Conservation (phyloP, 2,888 invertebrate genomes). For the Drosophila recens region DNA sequence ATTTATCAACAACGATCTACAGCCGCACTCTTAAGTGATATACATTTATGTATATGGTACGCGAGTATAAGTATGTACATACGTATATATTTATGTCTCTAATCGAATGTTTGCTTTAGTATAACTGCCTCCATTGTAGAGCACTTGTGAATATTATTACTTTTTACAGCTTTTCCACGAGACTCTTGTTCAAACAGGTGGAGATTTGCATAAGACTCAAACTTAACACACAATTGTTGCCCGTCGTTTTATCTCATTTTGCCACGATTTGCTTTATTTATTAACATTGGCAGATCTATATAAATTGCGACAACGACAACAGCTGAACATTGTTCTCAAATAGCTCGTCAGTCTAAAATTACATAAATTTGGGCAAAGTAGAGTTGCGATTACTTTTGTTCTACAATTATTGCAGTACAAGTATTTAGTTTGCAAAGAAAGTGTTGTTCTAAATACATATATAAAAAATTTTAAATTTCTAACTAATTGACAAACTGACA, state of each 20-base stretch:
- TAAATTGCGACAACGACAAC: slow-evolving; percentile 10
- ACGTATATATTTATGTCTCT: slow-evolving; percentile 16
- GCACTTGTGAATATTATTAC: slow-evolving; percentile 43
- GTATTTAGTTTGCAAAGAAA: not conserved
- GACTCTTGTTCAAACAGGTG: slow-evolving; percentile 47
- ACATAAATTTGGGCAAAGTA: not conserved
- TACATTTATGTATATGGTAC: slow-evolving; percentile 3
- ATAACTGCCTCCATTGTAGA: slow-evolving; percentile 27
- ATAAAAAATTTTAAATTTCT: not conserved
- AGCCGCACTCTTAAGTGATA: slow-evolving; percentile 7
- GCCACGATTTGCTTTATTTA: slow-evolving; percentile 21
- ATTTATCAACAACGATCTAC: slow-evolving; percentile 49
- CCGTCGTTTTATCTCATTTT: slow-evolving; percentile 9
- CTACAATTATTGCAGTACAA: not conserved
- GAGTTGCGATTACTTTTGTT: not conserved
- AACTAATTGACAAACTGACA: too few species aligned
- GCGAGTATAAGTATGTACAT: not conserved
- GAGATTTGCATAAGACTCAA: slow-evolving; percentile 32
- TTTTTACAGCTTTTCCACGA: slow-evolving; percentile 47
- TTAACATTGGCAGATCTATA: slow-evolving; percentile 32
- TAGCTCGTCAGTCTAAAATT: not conserved
- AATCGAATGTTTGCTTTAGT: slow-evolving; percentile 42
- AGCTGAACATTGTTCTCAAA: slow-evolving; percentile 1
- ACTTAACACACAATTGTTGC: slow-evolving; percentile 24
- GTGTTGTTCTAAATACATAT: not conserved